These are phyloP conservation scores for Vanessa tameamea DNA, from an alignment of 1,140 invertebrate species.

Conservation along the genomic window DNA sequence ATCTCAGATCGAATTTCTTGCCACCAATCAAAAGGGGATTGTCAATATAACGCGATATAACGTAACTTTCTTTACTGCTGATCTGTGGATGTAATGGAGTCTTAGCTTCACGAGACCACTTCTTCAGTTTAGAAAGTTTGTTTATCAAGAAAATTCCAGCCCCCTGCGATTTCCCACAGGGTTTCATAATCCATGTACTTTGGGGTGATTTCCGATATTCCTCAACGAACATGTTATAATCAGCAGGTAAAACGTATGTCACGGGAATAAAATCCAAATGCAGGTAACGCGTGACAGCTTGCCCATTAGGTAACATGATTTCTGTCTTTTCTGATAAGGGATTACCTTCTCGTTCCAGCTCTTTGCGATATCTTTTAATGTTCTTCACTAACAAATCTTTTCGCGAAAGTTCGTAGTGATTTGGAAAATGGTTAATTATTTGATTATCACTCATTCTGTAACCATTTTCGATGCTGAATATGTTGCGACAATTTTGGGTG, in stretches of 20 bases:
- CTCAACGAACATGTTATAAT: constrained; percentile 98
- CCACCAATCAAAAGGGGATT: constrained; percentile 86
- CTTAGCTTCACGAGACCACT: constrained; percentile 91
- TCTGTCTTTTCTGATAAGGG: constrained; percentile 88
- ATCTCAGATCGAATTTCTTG: constrained; percentile 92
- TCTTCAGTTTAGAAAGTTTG: constrained; percentile 91
- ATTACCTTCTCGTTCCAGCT: constrained; percentile 94
- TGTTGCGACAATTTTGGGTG: constrained; percentile 92
- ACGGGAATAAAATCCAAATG: constrained; percentile 95
- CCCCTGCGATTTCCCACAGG: constrained; percentile 93
- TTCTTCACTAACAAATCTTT: constrained; percentile 98
- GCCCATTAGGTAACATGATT: constrained; percentile 80
- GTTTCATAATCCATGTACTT: constrained; percentile 98
- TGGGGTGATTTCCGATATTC: constrained; percentile 96
- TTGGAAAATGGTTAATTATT: constrained; percentile 89
- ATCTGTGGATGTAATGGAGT: constrained; percentile 82
- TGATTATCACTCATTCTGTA: constrained; percentile 95
- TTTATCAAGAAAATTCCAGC: constrained; percentile 93
- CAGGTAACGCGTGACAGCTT: constrained; percentile 88
- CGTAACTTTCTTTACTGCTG: constrained; percentile 90
- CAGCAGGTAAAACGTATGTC: constrained; percentile 95
- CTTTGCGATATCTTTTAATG: constrained; percentile 95
- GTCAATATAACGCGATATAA: constrained; percentile 92
- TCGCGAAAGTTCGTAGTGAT: constrained; percentile 96
- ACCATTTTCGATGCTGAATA: constrained; percentile 95